phyloP scores from a whole-genome alignment of 2,797 vertebrate species.

The Pseudomugil tenellus region DNA sequence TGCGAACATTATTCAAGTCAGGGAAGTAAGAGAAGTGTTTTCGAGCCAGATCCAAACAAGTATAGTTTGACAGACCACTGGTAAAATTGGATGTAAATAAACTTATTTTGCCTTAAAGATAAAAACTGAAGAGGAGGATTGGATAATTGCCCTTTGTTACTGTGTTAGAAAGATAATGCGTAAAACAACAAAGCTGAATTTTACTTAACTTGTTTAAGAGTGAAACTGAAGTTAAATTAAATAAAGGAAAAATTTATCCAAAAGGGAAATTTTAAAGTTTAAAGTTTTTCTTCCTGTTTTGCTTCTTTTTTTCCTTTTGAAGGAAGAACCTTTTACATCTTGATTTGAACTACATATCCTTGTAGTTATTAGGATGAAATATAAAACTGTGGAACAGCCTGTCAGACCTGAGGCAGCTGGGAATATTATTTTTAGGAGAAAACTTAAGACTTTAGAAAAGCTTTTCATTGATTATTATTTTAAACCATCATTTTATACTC shows the following conservation, averaged over 20 bases:
- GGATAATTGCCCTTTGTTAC: neutral
- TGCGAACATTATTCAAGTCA: neutral
- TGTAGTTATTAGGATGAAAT: neutral
- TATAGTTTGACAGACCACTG: neutral
- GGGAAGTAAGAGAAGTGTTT: neutral
- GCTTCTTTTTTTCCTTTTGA: neutral
- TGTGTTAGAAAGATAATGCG: neutral
- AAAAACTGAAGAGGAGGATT: neutral
- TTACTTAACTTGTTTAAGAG: neutral
- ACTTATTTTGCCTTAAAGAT: neutral
- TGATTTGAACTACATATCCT: neutral
- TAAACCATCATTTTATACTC: too few relatives aligned
- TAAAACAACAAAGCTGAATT: neutral
- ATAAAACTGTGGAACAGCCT: too few relatives aligned
- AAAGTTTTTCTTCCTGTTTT: neutral
- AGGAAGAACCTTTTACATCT: neutral
- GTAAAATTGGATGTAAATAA: neutral
- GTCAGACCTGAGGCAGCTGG: too few relatives aligned
- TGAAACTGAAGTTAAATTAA: neutral
- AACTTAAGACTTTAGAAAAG: too few relatives aligned
- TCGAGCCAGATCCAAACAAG: neutral
- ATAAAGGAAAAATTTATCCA: neutral
- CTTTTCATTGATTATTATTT: too few relatives aligned
- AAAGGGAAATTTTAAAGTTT: neutral
- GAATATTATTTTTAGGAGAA: too few relatives aligned